Evolutionary conservation across 2,888 invertebrate species (phyloP), one percentile per base, ranked within the genome.

Genomic region (Phortica magna): DNA sequence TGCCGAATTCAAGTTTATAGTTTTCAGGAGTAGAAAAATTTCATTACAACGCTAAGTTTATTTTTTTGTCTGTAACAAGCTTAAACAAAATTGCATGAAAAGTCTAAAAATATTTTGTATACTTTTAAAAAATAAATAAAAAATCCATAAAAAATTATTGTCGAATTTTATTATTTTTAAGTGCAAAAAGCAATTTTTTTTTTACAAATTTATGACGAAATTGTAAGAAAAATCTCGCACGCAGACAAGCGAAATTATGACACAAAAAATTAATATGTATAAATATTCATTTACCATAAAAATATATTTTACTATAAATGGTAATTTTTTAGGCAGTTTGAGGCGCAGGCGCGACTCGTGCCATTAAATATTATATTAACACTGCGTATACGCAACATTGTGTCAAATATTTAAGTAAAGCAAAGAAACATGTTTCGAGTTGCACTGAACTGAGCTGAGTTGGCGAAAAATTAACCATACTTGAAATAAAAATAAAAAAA

Each of bases 351-450:
- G 64, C 39, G 10, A 64, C 64, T 22, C 64, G 39, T 64, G 64
- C 64, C 64, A 59, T 31, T 22, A 64, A 64, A 22, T 19, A 68
- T 17, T 10, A 68, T 43, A 67, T 17, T 41, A n/a, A 68, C 17
- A 68, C 43, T 43, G 43, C 68, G 68, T 68, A 68, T 68, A 68
- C 68, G 68, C 68, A 68, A 43, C 39, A n/a, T 68, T 68, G 14
- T 43, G 17, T 17, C 19, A 7, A 67, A 68, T 10, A 68, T 43
- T 43, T 19, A 17, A 68, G 43, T 39, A 43, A 68, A 68, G 19
- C 19, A n/a, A 10, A 68, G 9, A 48, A 7, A 68, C 17, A 17
- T 48, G 42, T n/a, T 42, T 39, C n/a, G 4, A n/a, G 55, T 31
- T 31, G n/a, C 10, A 7, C 7, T 10, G 55, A 55, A 55, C n/a